Conservation (phyloP, 2,113 vertebrate genomes). For the Leptosomus discolor region DNA sequence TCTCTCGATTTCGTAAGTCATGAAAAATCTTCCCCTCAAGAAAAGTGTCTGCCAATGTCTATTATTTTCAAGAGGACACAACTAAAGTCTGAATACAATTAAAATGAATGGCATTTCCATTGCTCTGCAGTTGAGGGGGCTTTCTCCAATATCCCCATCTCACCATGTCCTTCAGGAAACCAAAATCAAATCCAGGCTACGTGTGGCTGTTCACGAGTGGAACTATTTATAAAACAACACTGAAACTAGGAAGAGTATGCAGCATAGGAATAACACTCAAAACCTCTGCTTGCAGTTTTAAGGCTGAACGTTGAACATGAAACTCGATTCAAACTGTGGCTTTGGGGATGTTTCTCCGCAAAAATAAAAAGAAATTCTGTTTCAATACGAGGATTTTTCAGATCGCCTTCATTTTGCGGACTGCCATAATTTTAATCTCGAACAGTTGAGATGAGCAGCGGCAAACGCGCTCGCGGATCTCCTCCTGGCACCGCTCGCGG, state of each 20-base stretch:
- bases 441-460: rapidly evolving
- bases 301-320: neutral
- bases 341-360: neutral
- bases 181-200: neutral
- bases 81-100: neutral
- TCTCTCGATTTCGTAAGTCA: neutral
- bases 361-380: neutral
- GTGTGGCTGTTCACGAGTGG: rapidly evolving
- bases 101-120: neutral
- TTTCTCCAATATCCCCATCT: no score
- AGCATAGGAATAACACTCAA: neutral
- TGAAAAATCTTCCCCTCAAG: neutral
- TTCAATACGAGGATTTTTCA: neutral
- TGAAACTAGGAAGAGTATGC: neutral
- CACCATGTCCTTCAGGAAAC: no score
- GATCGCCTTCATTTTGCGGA: rapidly evolving
- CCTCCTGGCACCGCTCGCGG: neutral
- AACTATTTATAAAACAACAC: neutral
- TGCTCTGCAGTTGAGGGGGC: neutral
- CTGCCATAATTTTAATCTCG: rapidly evolving
- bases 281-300: neutral
- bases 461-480: rapidly evolving
- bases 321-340: neutral
- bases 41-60: neutral
- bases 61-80: neutral